These are phyloP conservation scores for Hipparchia sbordonii DNA, from an alignment of 2,888 invertebrate species.

Conservation along the genomic window DNA sequence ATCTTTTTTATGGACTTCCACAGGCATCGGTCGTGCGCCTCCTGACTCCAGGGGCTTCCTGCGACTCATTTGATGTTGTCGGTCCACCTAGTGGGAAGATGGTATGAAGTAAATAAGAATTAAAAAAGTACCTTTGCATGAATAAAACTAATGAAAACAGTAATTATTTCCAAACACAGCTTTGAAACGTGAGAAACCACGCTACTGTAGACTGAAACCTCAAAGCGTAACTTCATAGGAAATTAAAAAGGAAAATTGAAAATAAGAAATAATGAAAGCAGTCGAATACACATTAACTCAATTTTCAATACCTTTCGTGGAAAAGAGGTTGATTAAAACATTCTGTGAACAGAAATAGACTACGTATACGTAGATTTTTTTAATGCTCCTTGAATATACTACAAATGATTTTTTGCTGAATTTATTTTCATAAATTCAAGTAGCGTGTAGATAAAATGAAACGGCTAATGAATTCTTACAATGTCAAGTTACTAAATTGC, in stretches of 20 bases:
- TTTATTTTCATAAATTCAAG: no score
- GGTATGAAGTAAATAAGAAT: neutral
- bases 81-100: no score
- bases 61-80: no score
- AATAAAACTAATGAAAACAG: neutral
- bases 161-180: slow-evolving; percentile 7
- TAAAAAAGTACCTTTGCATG: neutral
- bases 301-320: slow-evolving; percentile 3
- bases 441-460: no score
- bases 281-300: neutral
- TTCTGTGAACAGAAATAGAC: neutral
- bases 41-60: no score
- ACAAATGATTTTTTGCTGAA: no score
- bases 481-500: no score
- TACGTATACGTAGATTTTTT: no score
- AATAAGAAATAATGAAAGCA: slow-evolving; percentile 1
- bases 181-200: slow-evolving; percentile 1
- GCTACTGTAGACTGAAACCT: slow-evolving; percentile 4
- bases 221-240: slow-evolving; percentile 7
- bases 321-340: neutral
- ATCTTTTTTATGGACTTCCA: no score
- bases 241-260: slow-evolving; percentile 15
- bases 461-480: no score
- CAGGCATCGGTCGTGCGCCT: no score
- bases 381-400: no score